Percentiles rank a stretch among this genome's conserved stretches.
These are phyloP conservation scores for Palythoa heliodiscus DNA, from an alignment of 92 coral and sea anemone species.

Conservation along the genomic window DNA sequence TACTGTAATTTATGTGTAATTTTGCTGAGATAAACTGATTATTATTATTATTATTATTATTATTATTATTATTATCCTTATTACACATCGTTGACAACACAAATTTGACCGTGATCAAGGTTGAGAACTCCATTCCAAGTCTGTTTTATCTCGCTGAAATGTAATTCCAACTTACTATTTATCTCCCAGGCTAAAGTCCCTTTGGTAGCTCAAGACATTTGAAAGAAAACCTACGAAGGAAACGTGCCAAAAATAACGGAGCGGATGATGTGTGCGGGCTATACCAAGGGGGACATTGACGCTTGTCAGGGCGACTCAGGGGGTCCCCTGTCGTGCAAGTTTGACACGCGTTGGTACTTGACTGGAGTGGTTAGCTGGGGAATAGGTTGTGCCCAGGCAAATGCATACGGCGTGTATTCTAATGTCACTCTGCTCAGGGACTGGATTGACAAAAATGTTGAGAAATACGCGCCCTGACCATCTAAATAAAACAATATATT, in stretches of 20 bases:
- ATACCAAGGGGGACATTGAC: constrained; percentile 49
- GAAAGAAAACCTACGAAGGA: constrained; percentile 42
- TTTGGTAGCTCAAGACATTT: constrained; percentile 39
- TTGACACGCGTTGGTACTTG: constrained; percentile 54
- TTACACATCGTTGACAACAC: too few species aligned
- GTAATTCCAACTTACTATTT: neutral
- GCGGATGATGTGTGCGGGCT: constrained; percentile 59
- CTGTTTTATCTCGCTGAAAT: neutral
- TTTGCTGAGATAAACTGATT: too few species aligned
- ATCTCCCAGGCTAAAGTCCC: constrained; percentile 37
- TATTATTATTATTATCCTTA: too few species aligned
- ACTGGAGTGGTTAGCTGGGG: constrained; percentile 68
- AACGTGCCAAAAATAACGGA: constrained; percentile 33
- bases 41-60: too few species aligned
- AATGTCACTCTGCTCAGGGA: constrained; percentile 38
- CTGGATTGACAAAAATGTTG: constrained; percentile 44
- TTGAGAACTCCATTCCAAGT: too few species aligned
- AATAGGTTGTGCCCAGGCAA: constrained; percentile 51
- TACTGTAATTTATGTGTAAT: too few species aligned
- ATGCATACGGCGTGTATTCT: constrained; percentile 54
- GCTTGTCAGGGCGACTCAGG: constrained; percentile 64
- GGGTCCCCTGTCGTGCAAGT: constrained; percentile 55
- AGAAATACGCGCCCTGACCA: neutral
- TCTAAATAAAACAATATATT: too few species aligned
- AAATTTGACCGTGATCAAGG: too few species aligned